These are phyloP conservation scores for Spilosoma lubricipeda DNA, from an alignment of 2,888 invertebrate genomes.

Conservation along the genomic window DNA sequence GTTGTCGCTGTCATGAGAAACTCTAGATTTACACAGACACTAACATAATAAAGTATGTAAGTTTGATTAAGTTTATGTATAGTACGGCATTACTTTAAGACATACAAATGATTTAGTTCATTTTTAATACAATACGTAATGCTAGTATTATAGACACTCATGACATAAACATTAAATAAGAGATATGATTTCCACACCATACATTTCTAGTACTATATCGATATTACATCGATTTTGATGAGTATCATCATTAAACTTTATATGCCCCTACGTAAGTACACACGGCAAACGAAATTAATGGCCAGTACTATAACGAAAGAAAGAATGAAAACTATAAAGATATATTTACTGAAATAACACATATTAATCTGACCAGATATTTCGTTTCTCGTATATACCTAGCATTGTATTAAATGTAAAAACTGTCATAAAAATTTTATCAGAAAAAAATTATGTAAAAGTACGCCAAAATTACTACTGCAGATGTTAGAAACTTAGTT, in stretches of 20 bases:
- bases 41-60: not conserved
- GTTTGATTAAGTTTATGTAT: not conserved
- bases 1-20: not conserved
- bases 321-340: too few species aligned
- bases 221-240: too few species aligned
- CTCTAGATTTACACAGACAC: not conserved
- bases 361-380: not conserved
- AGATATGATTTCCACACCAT: not conserved
- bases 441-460: not conserved
- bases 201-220: not conserved
- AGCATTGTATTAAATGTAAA: not conserved
- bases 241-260: too few species aligned
- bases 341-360: not conserved
- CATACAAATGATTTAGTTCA: not conserved
- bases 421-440: not conserved
- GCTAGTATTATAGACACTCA: not conserved
- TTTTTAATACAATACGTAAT: not conserved
- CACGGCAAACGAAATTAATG: not conserved
- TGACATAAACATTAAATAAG: not conserved
- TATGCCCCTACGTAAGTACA: not conserved
- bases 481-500: not conserved
- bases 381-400: not conserved
- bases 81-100: not conserved
- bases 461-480: too few species aligned
- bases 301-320: not conserved